Conservation (phyloP, 2,888 invertebrate species). For the Dynastes hyllus region DNA sequence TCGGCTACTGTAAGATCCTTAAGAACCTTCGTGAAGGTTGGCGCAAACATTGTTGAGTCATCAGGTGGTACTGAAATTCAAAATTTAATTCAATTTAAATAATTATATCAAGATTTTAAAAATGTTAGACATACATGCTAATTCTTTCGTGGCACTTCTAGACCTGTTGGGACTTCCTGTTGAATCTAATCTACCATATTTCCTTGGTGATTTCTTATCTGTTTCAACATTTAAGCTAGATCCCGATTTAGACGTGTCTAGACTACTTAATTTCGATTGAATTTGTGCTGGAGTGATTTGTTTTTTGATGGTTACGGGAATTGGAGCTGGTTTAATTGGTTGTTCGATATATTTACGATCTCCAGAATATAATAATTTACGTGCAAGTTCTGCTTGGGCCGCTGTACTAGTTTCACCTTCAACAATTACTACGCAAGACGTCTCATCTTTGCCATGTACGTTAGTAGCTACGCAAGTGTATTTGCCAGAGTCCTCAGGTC, state of each 20-base stretch:
- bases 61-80: conserved; percentile 83
- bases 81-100: conserved; percentile 23
- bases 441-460: conserved; percentile 95
- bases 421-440: conserved; percentile 95
- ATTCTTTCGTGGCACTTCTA: conserved; percentile 91
- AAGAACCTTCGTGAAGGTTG: conserved; percentile 87
- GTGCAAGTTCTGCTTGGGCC: conserved; percentile 88
- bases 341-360: conserved; percentile 92
- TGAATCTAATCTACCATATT: conserved; percentile 81
- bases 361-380: conserved; percentile 92
- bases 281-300: conserved; percentile 69
- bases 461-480: conserved; percentile 96
- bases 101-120: neutral
- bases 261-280: conserved; percentile 63
- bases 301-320: conserved; percentile 80
- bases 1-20: conserved; percentile 86
- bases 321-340: conserved; percentile 85
- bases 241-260: conserved; percentile 70
- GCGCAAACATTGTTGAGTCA: conserved; percentile 90
- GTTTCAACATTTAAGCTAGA: conserved; percentile 68
- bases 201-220: conserved; percentile 74
- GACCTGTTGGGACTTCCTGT: conserved; percentile 90
- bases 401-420: conserved; percentile 88
- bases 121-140: conserved; percentile 79
- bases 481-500: conserved; percentile 95